Conservation (phyloP, 2,797 vertebrate species). For the Crocodylus rhombifer region DNA sequence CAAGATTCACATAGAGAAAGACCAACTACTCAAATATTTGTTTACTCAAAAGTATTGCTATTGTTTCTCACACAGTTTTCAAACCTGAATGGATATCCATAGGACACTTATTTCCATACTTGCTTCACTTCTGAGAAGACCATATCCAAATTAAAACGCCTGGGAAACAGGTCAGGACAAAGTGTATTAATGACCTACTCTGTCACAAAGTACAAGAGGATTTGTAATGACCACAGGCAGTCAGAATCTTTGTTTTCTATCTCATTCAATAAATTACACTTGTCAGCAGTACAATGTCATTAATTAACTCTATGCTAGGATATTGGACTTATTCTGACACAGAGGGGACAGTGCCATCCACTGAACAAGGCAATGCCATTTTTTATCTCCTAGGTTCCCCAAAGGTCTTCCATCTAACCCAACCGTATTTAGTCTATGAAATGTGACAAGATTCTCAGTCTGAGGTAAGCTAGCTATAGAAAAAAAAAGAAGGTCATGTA, state of each 20-base stretch:
- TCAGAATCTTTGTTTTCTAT: neutral
- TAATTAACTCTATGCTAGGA: neutral
- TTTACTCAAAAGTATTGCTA: neutral
- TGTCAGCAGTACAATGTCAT: neutral
- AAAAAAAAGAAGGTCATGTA: neutral
- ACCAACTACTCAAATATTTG: neutral
- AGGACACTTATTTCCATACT: neutral
- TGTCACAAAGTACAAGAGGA: neutral
- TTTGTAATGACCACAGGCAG: neutral
- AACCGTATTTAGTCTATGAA: neutral
- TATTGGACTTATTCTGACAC: neutral
- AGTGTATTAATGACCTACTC: neutral
- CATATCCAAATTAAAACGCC: neutral
- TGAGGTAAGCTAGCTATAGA: neutral
- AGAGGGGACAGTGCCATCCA: neutral
- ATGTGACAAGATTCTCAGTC: neutral
- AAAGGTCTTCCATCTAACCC: neutral
- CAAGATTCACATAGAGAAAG: neutral
- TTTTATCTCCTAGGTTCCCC: neutral
- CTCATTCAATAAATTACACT: neutral
- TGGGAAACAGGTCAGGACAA: neutral
- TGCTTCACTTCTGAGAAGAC: neutral
- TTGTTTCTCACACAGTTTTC: neutral
- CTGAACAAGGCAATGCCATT: neutral
- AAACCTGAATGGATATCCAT: neutral